Evolutionary conservation across 64 coral and sea anemone genomes (phyloP).

Genomic region (Porites australiensis): DNA sequence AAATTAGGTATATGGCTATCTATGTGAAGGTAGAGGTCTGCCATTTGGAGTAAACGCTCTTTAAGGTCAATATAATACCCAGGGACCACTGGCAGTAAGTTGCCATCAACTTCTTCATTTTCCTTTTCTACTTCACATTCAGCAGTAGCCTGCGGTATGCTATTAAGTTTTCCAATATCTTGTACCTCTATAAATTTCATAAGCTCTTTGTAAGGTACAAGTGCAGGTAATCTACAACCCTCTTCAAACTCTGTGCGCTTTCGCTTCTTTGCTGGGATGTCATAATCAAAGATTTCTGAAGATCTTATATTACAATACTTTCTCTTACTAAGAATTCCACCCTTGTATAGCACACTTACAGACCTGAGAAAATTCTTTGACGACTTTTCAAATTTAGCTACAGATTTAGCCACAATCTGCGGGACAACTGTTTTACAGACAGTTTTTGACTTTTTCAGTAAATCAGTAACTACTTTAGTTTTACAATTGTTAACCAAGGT

Average conservation of each 20-base stretch:
- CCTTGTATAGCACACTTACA: constrained; percentile 65
- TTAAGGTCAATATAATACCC: constrained; percentile 72
- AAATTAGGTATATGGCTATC: constrained; percentile 44
- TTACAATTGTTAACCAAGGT: constrained; percentile 40
- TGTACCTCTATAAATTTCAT: constrained; percentile 73
- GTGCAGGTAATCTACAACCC: constrained; percentile 75
- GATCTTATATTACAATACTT: constrained; percentile 64
- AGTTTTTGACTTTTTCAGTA: constrained; percentile 21
- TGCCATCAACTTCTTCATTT: constrained; percentile 61
- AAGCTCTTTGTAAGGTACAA: constrained; percentile 76
- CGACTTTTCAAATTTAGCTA: constrained; percentile 18
- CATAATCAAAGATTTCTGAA: constrained; percentile 48
- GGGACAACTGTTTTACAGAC: constrained; percentile 20
- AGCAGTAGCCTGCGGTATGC: constrained; percentile 67
- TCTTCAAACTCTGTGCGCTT: constrained; percentile 77
- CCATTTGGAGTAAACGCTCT: constrained; percentile 56
- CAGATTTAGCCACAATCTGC: constrained; percentile 6
- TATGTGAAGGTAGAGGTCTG: constrained; percentile 58
- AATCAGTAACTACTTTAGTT: not conserved
- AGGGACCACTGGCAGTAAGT: constrained; percentile 65
- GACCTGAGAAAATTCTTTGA: constrained; percentile 64
- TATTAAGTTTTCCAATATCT: constrained; percentile 75
- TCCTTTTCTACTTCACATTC: constrained; percentile 64
- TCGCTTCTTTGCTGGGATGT: constrained; percentile 29
- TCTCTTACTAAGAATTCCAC: constrained; percentile 62